Conservation (phyloP, 2,113 vertebrate genomes). For the Toxotes chatareus region DNA sequence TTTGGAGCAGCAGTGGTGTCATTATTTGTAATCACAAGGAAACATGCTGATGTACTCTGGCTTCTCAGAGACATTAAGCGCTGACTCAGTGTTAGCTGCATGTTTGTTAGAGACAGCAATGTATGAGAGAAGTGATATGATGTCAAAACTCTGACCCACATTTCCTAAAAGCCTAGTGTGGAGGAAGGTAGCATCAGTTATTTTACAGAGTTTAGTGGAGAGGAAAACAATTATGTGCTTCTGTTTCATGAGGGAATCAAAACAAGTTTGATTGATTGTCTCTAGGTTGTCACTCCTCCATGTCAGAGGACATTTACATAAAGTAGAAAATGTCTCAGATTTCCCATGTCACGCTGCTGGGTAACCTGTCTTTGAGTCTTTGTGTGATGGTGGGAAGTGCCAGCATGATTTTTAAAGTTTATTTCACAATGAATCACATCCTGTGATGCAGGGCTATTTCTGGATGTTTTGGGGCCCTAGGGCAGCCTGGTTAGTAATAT, state of each 20-base stretch:
- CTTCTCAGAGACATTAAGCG: not conserved
- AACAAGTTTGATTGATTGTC: slow-evolving; percentile 14
- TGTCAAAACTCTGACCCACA: not conserved
- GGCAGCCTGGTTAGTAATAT: no score
- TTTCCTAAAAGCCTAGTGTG: not conserved
- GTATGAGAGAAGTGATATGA: not conserved
- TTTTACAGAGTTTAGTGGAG: not conserved
- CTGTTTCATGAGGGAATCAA: not conserved
- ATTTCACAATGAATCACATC: not conserved
- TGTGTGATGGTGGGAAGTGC: not conserved
- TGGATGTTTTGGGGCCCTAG: no score
- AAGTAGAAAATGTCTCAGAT: not conserved
- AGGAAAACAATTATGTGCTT: not conserved
- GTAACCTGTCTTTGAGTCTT: no score
- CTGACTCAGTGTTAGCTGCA: not conserved
- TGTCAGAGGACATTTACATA: not conserved
- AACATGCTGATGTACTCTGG: slow-evolving; percentile 19
- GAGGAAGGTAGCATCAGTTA: not conserved
- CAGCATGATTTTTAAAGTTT: not conserved
- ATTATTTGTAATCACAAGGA: slow-evolving; percentile 29
- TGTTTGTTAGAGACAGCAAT: not conserved
- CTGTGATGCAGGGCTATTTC: no score
- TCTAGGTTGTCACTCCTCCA: not conserved
- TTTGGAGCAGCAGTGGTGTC: slow-evolving; percentile 21
- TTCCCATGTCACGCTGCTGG: not conserved